Base-by-base conservation (phyloP, 2,113 vertebrate species). In the Malurus cyaneus region DNA sequence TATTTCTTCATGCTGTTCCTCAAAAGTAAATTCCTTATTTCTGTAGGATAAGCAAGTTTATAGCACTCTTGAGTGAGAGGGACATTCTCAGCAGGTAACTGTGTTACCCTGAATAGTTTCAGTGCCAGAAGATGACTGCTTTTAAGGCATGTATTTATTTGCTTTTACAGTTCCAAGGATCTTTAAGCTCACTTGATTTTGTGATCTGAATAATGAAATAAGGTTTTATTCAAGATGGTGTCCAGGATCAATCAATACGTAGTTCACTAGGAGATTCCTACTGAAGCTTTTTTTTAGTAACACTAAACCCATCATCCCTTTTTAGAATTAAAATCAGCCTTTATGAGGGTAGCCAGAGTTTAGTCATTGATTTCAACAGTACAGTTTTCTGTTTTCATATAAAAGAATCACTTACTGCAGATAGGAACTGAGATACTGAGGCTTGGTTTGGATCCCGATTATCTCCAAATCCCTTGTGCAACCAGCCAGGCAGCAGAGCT, bases 401-500 rank as follows among this genome's bases (percentile, higher is more conserved):
- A 82, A 94, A 92, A 89, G 67, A 83, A 62, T 57, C 78, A 70
- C 36, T 87, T 84, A 79, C 59, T 73, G 47, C 4, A n/a, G 78
- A 88, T 76, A 86, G 49, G 11, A 90, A 36, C 73, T 81, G 78
- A 87, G 64, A 73, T 80, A 29, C 59, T 77, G 56, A 78, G 80
- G 60, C 47, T 84, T 90, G 52, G 6, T 59, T 71, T 88, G 89
- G 78, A 94, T 85, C 70, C 62, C 54, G 71, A 89, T 16, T 96
- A 94, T 94, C 81, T 94, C 59, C 53, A 91, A 94, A 93, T 95
- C 86, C 73, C 61, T 67, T 44, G 36, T 76, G 86, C 65, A 91
- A 74, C 84, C 92, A 91, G 77, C 61, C 57, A 79, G 57, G 60
- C 36, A 95, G 76, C 11, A 6, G 77, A 95, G 60, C n/a, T 78